phyloP scores from a whole-genome alignment of 2,888 invertebrate species.

The Gandaritis pyraliata region DNA sequence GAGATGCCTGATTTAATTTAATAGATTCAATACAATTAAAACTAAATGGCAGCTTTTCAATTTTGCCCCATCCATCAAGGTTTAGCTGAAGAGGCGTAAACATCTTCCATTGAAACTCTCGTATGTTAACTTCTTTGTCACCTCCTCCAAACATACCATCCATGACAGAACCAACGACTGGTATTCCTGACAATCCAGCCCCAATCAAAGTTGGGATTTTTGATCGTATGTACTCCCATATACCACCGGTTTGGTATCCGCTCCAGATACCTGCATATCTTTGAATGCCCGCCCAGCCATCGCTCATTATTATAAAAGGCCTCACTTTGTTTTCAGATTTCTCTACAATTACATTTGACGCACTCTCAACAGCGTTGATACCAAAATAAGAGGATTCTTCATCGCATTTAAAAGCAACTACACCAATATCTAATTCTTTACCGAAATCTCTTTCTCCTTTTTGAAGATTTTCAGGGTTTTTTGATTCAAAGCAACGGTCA shows the following conservation, averaged over 20 bases:
- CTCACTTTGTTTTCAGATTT: conserved; percentile 54
- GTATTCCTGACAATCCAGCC: conserved; percentile 72
- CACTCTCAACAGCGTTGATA: conserved; percentile 69
- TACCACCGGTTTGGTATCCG: conserved; percentile 74
- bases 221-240: conserved; percentile 79
- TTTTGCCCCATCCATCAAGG: conserved; percentile 77
- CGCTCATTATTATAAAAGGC: conserved; percentile 73
- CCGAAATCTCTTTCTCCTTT: not conserved
- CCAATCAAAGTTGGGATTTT: conserved; percentile 79
- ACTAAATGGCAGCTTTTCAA: conserved; percentile 71
- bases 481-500: conserved; percentile 1
- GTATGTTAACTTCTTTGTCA: conserved; percentile 63
- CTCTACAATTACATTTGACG: conserved; percentile 60
- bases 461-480: conserved; percentile 52
- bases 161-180: conserved; percentile 75
- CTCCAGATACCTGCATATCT: conserved; percentile 75
- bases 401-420: conserved; percentile 75
- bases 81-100: conserved; percentile 77
- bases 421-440: conserved; percentile 66
- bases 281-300: conserved; percentile 79
- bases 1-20: conserved; percentile 68
- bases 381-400: conserved; percentile 73
- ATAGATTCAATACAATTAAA: conserved; percentile 63
- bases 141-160: conserved; percentile 75
- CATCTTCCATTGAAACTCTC: conserved; percentile 78